phyloP scores from a whole-genome alignment of 1,140 invertebrate genomes.

The Pogonomyrmex californicus region DNA sequence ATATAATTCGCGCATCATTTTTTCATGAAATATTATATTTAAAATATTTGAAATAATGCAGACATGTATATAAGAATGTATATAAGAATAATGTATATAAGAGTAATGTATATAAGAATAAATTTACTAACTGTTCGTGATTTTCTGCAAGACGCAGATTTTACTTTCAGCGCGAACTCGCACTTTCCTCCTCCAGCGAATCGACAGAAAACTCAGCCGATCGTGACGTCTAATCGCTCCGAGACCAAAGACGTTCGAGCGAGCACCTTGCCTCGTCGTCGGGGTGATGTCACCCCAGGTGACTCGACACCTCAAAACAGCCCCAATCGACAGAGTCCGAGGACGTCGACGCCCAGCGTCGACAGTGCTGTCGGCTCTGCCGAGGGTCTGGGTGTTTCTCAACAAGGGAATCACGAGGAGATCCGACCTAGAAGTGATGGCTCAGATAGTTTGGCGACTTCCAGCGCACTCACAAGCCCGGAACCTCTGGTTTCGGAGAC shows the following conservation, averaged over 20 bases:
- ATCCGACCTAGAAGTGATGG: conserved; percentile 82
- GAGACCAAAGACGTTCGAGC: conserved; percentile 80
- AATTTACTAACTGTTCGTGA: neutral
- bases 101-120: neutral
- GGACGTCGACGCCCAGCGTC: conserved; percentile 87
- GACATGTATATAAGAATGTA: no score
- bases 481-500: conserved; percentile 79
- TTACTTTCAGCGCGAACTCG: conserved; percentile 47
- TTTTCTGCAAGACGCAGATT: conserved; percentile 52
- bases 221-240: conserved; percentile 68
- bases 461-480: conserved; percentile 84
- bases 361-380: conserved; percentile 89
- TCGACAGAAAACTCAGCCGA: conserved; percentile 77
- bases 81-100: no score
- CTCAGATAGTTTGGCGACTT: conserved; percentile 84
- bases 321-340: conserved; percentile 80
- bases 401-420: conserved; percentile 79
- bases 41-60: conserved; percentile 4
- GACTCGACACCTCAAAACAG: conserved; percentile 77
- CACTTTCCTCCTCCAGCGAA: conserved; percentile 70
- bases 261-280: conserved; percentile 82
- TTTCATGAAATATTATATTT: neutral
- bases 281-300: conserved; percentile 77
- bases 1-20: neutral
- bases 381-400: conserved; percentile 86